Conservation (phyloP, 2,797 vertebrate species). For the Philypnodon macrostomus region DNA sequence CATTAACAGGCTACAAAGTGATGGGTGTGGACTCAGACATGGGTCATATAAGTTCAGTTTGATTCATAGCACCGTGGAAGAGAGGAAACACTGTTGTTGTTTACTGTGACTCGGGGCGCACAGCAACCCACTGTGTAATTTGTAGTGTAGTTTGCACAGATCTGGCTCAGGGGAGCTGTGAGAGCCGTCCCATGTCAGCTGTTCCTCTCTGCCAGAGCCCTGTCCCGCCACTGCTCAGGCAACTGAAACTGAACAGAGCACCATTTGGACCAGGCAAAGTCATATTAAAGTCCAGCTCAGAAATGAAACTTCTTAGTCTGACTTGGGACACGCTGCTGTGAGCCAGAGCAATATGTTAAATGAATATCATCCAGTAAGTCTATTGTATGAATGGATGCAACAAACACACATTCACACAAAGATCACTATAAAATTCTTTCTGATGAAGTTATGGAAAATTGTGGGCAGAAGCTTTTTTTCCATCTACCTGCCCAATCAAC, state of each 20-base stretch:
- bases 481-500: constrained; percentile 74
- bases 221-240: constrained; percentile 41
- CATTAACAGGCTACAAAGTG: constrained; percentile 61
- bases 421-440: constrained; percentile 71
- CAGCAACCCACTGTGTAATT: constrained; percentile 76
- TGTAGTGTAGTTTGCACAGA: constrained; percentile 69
- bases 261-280: constrained; percentile 51
- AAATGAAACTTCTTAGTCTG: constrained; percentile 64
- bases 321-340: constrained; percentile 49
- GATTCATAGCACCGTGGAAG: constrained; percentile 50
- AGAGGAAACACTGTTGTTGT: constrained; percentile 67
- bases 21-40: constrained; percentile 59
- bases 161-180: constrained; percentile 65
- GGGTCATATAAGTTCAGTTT: constrained; percentile 68
- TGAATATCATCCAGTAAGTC: constrained; percentile 60
- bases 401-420: constrained; percentile 60
- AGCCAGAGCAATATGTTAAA: constrained; percentile 68
- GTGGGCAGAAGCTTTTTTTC: constrained; percentile 33
- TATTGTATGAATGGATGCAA: constrained; percentile 46
- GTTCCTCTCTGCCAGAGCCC: constrained; percentile 37
- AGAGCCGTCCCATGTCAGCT: constrained; percentile 53
- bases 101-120: constrained; percentile 64
- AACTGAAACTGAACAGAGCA: constrained; percentile 61
- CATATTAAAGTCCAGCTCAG: constrained; percentile 57
- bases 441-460: constrained; percentile 77